Evolutionary conservation across 2,888 invertebrate species (phyloP).

Genomic region (Andrena trimmerana): DNA sequence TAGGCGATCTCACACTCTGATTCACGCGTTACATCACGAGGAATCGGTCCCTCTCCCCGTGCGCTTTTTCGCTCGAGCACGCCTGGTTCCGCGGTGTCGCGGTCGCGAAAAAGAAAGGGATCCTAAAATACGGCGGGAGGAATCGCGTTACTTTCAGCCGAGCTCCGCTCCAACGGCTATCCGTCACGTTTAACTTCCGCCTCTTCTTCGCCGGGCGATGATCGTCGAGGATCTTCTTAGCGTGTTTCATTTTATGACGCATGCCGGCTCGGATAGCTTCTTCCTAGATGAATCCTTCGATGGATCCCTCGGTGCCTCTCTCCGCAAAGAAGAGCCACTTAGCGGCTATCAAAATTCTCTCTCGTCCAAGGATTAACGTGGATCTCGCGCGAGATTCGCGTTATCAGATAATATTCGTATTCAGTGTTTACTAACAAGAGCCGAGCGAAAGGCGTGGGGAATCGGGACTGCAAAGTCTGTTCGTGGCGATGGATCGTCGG

Average conservation of each 20-base stretch:
- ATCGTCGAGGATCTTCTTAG: constrained; percentile 21
- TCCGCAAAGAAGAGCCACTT: background rate
- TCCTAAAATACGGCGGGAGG: constrained; percentile 18
- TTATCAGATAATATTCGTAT: constrained; percentile 5
- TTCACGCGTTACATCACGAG: constrained; percentile 62
- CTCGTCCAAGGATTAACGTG: background rate
- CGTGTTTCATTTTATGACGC: constrained; percentile 11
- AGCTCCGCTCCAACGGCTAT: constrained; percentile 22
- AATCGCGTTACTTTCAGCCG: constrained; percentile 39
- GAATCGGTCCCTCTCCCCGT: constrained; percentile 16
- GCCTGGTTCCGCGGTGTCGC: constrained; percentile 4
- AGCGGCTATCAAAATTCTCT: background rate
- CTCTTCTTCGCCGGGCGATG: background rate
- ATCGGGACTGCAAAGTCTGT: background rate
- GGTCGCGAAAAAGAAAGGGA: constrained; percentile 17
- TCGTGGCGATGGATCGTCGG: background rate
- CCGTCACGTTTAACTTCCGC: constrained; percentile 57
- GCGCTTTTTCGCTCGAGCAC: constrained; percentile 12
- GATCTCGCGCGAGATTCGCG: background rate
- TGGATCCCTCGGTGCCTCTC: background rate
- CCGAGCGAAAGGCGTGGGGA: background rate
- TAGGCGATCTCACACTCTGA: constrained; percentile 53
- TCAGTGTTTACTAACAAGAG: background rate
- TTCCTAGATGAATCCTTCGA: background rate
- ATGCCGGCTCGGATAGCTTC: background rate